Evolutionary conservation across 1,140 invertebrate species (phyloP).

Genomic region (Sarcophaga peregrina): DNA sequence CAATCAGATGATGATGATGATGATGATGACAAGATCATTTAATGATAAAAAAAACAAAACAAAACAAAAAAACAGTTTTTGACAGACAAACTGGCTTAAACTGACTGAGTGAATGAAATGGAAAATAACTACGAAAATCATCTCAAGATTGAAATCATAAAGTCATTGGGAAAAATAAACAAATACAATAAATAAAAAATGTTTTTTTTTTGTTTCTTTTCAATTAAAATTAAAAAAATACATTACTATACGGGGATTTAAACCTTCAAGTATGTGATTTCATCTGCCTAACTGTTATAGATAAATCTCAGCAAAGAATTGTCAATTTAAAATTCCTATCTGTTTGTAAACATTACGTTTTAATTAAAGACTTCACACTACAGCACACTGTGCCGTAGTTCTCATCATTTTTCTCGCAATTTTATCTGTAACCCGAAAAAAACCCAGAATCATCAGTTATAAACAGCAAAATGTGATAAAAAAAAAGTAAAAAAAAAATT

Average conservation of each 20-base stretch:
- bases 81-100: neutral
- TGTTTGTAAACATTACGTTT: too few species aligned
- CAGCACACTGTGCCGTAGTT: neutral
- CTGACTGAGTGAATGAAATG: neutral
- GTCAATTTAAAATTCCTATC: too few species aligned
- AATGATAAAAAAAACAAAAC: neutral
- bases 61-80: too few species aligned
- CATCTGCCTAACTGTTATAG: too few species aligned
- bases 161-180: slow-evolving; percentile 9
- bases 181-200: neutral
- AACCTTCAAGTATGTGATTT: too few species aligned
- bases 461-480: slow-evolving; percentile 36
- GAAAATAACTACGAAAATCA: neutral
- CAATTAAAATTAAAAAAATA: too few species aligned
- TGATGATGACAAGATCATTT: slow-evolving; percentile 13
- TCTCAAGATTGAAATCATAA: slow-evolving; percentile 6
- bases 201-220: too few species aligned
- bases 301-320: too few species aligned
- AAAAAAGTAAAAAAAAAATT: slow-evolving; percentile 23
- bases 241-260: too few species aligned
- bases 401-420: slow-evolving; percentile 37
- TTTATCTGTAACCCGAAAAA: slow-evolving; percentile 24
- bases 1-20: neutral
- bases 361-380: neutral
- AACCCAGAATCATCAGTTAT: slow-evolving; percentile 30